Evolutionary conservation across 2,797 vertebrate species (phyloP).

Genomic region (Anguilla pacifica): DNA sequence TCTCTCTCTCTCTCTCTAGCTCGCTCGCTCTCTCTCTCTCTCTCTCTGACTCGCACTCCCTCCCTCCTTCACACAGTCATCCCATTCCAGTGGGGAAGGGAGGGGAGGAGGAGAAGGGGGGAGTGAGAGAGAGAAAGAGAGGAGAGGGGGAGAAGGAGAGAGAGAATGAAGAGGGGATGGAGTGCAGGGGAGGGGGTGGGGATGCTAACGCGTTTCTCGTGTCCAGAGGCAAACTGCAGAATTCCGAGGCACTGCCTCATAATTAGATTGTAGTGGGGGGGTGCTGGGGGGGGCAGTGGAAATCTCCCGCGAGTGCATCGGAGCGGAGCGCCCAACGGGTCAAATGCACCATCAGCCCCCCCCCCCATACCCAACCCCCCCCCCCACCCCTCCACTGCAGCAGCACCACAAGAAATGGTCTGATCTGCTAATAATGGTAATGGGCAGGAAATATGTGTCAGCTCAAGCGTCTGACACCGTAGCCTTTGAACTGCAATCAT

Average conservation of each 20-base stretch:
- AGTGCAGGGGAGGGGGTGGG: slow-evolving; percentile 8
- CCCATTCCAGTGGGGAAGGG: slow-evolving; percentile 22
- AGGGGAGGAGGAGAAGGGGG: slow-evolving; percentile 15
- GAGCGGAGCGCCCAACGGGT: not conserved
- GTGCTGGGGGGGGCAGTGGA: not conserved
- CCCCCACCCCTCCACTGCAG: not conserved
- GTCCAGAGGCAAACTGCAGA: not conserved
- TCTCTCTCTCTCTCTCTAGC: not conserved
- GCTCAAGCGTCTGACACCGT: slow-evolving; percentile 10
- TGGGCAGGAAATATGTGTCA: not conserved
- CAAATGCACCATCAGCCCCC: not conserved
- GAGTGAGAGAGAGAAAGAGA: not conserved
- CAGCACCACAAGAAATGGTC: not conserved
- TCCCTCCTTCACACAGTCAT: slow-evolving; percentile 31
- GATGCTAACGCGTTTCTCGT: not conserved
- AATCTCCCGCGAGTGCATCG: not conserved
- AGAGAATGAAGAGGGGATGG: not conserved
- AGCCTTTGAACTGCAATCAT: slow-evolving; percentile 18
- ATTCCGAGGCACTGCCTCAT: not conserved
- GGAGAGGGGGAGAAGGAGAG: not conserved
- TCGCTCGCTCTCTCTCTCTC: not conserved
- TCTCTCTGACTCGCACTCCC: slow-evolving; percentile 20
- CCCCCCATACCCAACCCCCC: too few relatives aligned
- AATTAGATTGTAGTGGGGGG: not conserved
- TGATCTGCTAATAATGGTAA: slow-evolving; percentile 19